These are phyloP conservation scores for Augiades crinisus DNA, from an alignment of 2,888 invertebrate genomes.

Conservation along the genomic window DNA sequence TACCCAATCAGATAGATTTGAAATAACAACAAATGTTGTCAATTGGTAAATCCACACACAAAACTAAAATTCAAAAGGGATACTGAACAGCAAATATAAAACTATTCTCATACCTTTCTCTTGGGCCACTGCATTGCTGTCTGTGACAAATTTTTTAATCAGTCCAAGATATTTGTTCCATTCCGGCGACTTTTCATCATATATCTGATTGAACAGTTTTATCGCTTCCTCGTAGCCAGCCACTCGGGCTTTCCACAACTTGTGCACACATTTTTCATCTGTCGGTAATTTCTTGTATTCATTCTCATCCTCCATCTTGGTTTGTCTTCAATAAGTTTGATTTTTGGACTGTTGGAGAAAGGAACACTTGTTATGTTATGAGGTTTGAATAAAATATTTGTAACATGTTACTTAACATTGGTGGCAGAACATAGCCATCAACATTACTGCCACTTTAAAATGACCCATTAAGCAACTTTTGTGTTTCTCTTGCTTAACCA, in stretches of 20 bases:
- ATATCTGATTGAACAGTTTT: slow-evolving; percentile 92
- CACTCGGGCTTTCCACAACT: slow-evolving; percentile 97
- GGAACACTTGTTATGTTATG: background rate
- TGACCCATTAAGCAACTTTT: too few species aligned
- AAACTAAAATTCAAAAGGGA: too few species aligned
- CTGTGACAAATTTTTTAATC: slow-evolving; percentile 96
- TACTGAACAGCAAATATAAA: too few species aligned
- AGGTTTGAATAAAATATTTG: too few species aligned
- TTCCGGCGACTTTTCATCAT: slow-evolving; percentile 96
- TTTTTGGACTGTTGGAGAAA: slow-evolving; percentile 13
- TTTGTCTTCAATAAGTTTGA: slow-evolving; percentile 33
- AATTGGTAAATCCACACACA: too few species aligned
- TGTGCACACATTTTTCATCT: slow-evolving; percentile 96
- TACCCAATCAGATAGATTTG: too few species aligned
- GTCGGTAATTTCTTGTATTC: slow-evolving; percentile 93
- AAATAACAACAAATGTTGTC: too few species aligned
- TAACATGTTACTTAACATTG: too few species aligned
- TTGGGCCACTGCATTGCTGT: slow-evolving; percentile 97
- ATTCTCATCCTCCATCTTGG: slow-evolving; percentile 90
- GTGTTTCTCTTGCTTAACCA: too few species aligned
- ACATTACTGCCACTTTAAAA: too few species aligned
- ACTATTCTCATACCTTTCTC: slow-evolving; percentile 90
- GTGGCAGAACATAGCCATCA: too few species aligned
- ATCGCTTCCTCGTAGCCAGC: slow-evolving; percentile 97
- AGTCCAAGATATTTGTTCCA: slow-evolving; percentile 95